These are phyloP conservation scores for Styela clava DNA, from an alignment of 23 tunicate genomes.

Conservation along the genomic window DNA sequence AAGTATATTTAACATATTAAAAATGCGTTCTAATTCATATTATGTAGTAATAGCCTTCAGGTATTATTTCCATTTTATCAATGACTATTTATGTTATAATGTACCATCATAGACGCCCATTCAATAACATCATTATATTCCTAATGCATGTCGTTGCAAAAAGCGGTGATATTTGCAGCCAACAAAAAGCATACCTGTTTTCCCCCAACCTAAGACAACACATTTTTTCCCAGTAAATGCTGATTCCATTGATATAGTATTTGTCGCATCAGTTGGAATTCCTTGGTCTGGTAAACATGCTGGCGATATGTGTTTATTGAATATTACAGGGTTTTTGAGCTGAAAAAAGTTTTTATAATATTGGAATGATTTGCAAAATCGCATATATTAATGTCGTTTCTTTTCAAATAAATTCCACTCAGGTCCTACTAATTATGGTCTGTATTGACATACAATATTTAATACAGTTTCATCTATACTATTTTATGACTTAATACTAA, in stretches of 20 bases:
- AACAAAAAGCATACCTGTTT: background rate
- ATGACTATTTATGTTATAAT: too few species aligned
- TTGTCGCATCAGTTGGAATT: slow-evolving; percentile 16
- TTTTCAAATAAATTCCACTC: background rate
- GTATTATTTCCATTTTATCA: too few species aligned
- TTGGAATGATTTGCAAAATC: background rate
- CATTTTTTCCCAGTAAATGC: background rate
- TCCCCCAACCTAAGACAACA: background rate
- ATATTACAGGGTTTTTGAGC: slow-evolving; percentile 6
- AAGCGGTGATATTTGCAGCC: too few species aligned
- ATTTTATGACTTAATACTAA: too few species aligned
- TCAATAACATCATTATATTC: too few species aligned
- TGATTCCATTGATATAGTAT: background rate
- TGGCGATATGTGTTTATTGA: slow-evolving; percentile 29
- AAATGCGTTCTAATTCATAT: background rate
- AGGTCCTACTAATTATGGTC: too few species aligned
- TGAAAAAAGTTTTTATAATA: background rate
- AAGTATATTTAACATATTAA: too few species aligned
- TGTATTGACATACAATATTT: too few species aligned
- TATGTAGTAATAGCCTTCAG: background rate
- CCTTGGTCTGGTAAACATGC: slow-evolving; percentile 4
- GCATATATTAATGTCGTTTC: too few species aligned
- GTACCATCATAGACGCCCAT: too few species aligned
- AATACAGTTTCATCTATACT: too few species aligned
- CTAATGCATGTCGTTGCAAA: too few species aligned